A percentile compares a stretch with the other conserved stretches of the same genome.
Conservation (phyloP, 92 coral and sea anemone genomes). For the Isaurus tuberculatus region DNA sequence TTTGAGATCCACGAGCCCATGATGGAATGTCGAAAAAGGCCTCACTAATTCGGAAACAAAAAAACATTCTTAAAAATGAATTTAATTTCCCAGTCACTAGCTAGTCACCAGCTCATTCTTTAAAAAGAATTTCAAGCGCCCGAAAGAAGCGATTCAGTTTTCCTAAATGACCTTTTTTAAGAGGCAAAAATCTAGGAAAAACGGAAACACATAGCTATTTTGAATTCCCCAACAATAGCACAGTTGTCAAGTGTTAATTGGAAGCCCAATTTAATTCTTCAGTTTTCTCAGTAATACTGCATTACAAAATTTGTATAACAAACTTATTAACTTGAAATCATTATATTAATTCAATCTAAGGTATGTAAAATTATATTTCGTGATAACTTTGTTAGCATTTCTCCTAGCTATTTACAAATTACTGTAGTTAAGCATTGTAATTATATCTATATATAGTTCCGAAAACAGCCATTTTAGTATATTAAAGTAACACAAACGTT, state of each 20-base stretch:
- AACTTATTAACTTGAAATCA: slow-evolving; percentile 10
- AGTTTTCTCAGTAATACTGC: background rate
- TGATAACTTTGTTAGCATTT: slow-evolving; percentile 21
- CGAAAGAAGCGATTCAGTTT: no score
- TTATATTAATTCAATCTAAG: slow-evolving; percentile 45
- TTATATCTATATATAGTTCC: background rate
- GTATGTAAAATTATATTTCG: slow-evolving; percentile 27
- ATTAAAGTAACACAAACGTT: slow-evolving; percentile 2
- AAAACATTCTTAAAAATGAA: no score
- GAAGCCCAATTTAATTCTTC: slow-evolving; percentile 17
- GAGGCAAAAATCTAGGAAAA: no score
- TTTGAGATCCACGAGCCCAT: no score
- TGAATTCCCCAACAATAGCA: background rate
- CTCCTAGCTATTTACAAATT: slow-evolving; percentile 28
- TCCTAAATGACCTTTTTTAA: no score
- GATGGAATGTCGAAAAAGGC: no score
- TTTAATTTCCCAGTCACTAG: no score
- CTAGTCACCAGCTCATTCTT: no score
- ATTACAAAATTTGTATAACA: background rate
- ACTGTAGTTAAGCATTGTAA: background rate
- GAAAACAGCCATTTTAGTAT: background rate
- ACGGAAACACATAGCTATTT: no score
- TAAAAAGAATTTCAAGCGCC: no score
- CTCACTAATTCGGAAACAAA: no score
- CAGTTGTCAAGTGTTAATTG: background rate